A percentile compares a stretch with the other conserved stretches of the same genome.
Evolutionary conservation across 2,888 invertebrate species (phyloP).

Genomic region (Ramazzottius varieornatus): DNA sequence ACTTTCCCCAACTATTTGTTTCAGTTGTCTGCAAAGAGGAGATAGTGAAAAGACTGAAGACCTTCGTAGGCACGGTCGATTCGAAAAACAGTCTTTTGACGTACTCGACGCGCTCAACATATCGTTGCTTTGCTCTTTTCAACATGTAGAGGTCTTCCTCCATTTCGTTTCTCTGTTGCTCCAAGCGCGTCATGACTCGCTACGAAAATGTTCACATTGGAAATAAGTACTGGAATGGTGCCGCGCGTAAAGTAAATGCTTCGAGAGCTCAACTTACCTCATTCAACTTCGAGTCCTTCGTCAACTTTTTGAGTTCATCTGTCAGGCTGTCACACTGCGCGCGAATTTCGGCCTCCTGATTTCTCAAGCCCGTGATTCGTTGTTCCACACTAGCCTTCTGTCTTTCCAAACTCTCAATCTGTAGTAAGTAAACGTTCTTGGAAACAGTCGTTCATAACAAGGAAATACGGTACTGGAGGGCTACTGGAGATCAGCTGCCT

Average conservation of each 20-base stretch:
- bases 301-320: background rate
- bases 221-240: background rate
- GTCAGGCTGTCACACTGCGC: background rate
- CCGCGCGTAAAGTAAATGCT: background rate
- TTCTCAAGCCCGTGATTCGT: background rate
- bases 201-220: background rate
- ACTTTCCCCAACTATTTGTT: background rate
- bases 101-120: background rate
- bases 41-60: background rate
- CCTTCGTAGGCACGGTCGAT: background rate
- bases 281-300: background rate
- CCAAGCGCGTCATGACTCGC: background rate
- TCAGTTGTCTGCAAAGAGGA: background rate
- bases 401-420: background rate
- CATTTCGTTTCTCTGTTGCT: background rate
- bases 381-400: background rate
- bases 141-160: background rate
- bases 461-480: too few species aligned
- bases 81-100: too few species aligned
- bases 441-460: too few species aligned
- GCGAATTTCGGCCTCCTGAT: background rate
- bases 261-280: background rate
- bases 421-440: too few species aligned
- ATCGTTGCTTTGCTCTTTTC: background rate
- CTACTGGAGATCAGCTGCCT: too few species aligned